phyloP scores from a whole-genome alignment of 2,113 vertebrate species.

The Dasyornis broadbenti region DNA sequence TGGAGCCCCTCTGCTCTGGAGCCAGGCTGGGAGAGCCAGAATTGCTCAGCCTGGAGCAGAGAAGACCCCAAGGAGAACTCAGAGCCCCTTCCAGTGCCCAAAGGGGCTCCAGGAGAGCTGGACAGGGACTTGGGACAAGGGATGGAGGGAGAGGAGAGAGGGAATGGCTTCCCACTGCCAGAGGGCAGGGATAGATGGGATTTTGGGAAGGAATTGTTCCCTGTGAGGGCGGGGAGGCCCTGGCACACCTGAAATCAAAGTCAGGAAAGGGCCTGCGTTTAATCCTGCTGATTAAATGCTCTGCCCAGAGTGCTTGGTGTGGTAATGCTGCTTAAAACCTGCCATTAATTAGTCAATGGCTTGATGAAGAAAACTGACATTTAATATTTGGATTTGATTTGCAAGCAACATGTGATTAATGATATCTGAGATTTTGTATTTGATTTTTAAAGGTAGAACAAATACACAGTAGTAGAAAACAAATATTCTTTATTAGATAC shows the following conservation, averaged over 20 bases:
- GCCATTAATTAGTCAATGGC: not conserved
- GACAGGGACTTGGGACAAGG: not conserved
- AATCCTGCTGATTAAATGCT: not conserved
- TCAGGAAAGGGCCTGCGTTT: not conserved
- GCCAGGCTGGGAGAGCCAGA: not conserved
- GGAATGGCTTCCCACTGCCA: not conserved
- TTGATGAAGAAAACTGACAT: not conserved
- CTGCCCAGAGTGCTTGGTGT: not conserved
- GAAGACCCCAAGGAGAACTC: not conserved
- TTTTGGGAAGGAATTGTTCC: not conserved
- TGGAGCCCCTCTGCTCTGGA: not conserved
- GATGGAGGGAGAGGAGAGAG: not conserved
- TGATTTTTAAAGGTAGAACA: not conserved
- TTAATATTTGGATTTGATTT: not conserved
- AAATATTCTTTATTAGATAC: not conserved
- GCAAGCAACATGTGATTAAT: not conserved
- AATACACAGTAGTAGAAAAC: not conserved
- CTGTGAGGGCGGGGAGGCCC: not conserved
- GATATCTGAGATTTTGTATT: not conserved
- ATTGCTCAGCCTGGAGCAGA: not conserved
- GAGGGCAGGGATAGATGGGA: fast-evolving
- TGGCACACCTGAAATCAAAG: not conserved
- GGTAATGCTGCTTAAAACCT: not conserved
- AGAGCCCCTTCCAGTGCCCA: not conserved
- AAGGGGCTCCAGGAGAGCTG: not conserved